phyloP scores from a whole-genome alignment of 1,140 invertebrate species.

The Mactra quadrangularis region DNA sequence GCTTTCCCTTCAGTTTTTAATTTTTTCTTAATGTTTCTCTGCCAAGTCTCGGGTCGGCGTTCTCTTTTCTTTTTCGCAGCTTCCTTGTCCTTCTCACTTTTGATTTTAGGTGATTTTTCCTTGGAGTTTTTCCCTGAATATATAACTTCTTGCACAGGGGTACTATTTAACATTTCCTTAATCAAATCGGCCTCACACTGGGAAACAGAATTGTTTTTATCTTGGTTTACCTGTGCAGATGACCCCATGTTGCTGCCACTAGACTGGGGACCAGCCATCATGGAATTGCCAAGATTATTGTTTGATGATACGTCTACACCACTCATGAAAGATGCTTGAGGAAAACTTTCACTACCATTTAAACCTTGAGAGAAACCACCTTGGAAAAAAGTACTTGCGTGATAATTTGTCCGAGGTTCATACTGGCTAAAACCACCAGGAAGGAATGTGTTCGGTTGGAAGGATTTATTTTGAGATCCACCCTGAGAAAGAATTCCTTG shows the following conservation, averaged over 20 bases:
- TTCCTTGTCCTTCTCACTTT: constrained; percentile 39
- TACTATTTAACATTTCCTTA: constrained; percentile 53
- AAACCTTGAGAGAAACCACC: constrained; percentile 51
- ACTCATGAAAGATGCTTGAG: constrained; percentile 45
- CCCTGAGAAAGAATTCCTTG: constrained; percentile 54
- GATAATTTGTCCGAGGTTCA: constrained; percentile 34
- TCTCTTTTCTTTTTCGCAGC: constrained; percentile 46
- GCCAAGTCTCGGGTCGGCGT: constrained; percentile 55
- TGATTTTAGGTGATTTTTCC: constrained; percentile 23
- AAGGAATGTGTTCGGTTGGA: constrained; percentile 40
- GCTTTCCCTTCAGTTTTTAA: constrained; percentile 59
- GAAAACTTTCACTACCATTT: constrained; percentile 16
- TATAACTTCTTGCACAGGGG: constrained; percentile 42
- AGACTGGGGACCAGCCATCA: constrained; percentile 7
- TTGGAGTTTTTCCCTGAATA: constrained; percentile 27
- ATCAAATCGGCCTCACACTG: constrained; percentile 53
- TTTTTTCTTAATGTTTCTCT: constrained; percentile 59
- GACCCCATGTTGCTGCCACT: neutral
- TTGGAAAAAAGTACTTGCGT: constrained; percentile 42
- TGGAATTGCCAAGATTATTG: constrained; percentile 11
- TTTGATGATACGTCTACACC: constrained; percentile 24
- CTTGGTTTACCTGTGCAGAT: neutral
- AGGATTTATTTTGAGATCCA: constrained; percentile 43
- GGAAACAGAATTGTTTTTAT: constrained; percentile 31
- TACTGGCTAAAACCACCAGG: constrained; percentile 45